phyloP scores from a whole-genome alignment of 2,888 invertebrate species.

The Lucinisca nassula region DNA sequence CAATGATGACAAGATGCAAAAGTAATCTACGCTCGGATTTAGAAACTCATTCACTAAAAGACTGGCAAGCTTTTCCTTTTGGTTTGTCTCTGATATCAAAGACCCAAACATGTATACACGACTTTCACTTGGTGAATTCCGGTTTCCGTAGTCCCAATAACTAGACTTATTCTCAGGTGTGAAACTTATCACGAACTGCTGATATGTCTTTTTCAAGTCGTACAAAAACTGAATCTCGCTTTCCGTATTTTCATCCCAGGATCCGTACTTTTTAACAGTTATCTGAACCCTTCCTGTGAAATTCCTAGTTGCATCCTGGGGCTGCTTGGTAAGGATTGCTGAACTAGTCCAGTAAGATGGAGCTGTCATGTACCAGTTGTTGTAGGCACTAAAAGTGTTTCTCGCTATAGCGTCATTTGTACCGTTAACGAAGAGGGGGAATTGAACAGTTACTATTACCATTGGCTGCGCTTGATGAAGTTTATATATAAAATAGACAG shows the following conservation, averaged over 20 bases:
- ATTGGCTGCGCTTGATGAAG: conserved; percentile 43
- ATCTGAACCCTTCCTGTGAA: conserved; percentile 37
- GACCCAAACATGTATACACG: conserved; percentile 37
- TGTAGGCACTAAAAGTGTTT: not conserved
- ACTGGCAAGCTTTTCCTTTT: not conserved
- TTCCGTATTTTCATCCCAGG: conserved; percentile 57
- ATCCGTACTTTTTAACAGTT: conserved; percentile 59
- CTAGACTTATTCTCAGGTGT: conserved; percentile 39
- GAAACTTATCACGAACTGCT: not conserved
- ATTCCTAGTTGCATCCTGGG: not conserved
- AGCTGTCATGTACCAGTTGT: conserved; percentile 12
- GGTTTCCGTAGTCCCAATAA: conserved; percentile 59
- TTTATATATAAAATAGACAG: conserved; percentile 59
- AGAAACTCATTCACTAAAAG: conserved; percentile 26
- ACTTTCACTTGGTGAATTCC: conserved; percentile 16
- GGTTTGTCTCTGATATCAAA: conserved; percentile 26
- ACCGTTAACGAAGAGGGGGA: not conserved
- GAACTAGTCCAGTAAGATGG: conserved; percentile 69
- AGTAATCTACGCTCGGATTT: not conserved
- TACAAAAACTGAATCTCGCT: conserved; percentile 9
- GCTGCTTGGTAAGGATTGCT: conserved; percentile 45
- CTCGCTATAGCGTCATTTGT: conserved; percentile 25
- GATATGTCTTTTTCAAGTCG: not conserved
- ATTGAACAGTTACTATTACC: conserved; percentile 6
- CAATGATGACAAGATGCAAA: not conserved